Conservation (phyloP, 2,888 invertebrate genomes). For the Meloe dianella region DNA sequence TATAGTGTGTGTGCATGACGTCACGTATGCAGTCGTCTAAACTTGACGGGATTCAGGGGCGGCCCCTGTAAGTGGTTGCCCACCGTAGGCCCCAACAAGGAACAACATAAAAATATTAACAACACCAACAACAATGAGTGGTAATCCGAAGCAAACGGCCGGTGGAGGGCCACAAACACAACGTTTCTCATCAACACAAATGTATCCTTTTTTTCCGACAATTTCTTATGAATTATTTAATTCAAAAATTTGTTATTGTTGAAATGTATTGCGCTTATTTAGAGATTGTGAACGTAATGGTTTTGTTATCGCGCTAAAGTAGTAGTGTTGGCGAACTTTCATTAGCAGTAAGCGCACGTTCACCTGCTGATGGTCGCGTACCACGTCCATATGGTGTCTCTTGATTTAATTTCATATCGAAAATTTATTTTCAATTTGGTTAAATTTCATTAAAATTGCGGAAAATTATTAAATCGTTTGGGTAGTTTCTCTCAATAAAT, state of each 20-base stretch:
- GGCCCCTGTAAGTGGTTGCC: conserved; percentile 67
- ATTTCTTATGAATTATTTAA: neutral
- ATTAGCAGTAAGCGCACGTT: conserved; percentile 51
- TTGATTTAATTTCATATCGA: neutral
- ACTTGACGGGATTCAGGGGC: conserved; percentile 60
- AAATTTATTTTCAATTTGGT: neutral
- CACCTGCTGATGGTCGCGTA: conserved; percentile 48
- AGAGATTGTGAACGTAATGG: conserved; percentile 30
- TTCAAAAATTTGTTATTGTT: neutral
- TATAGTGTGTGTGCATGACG: conserved; percentile 52
- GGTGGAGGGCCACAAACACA: conserved; percentile 65
- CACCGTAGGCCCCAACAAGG: conserved; percentile 58
- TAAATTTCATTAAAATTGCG: too few species aligned
- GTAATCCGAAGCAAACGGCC: conserved; percentile 71
- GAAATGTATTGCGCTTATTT: conserved; percentile 2
- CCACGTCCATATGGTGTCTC: conserved; percentile 48
- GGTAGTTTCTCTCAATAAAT: too few species aligned
- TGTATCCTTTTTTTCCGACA: conserved; percentile 64
- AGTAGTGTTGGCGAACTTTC: conserved; percentile 49
- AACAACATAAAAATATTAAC: neutral
- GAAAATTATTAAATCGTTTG: too few species aligned
- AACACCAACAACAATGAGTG: conserved; percentile 60
- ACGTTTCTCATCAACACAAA: conserved; percentile 62
- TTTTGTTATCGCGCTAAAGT: conserved; percentile 31
- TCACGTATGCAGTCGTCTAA: conserved; percentile 57